These are phyloP conservation scores for Lepus oiostolus DNA, from an alignment of 2,797 vertebrate genomes.

Conservation along the genomic window DNA sequence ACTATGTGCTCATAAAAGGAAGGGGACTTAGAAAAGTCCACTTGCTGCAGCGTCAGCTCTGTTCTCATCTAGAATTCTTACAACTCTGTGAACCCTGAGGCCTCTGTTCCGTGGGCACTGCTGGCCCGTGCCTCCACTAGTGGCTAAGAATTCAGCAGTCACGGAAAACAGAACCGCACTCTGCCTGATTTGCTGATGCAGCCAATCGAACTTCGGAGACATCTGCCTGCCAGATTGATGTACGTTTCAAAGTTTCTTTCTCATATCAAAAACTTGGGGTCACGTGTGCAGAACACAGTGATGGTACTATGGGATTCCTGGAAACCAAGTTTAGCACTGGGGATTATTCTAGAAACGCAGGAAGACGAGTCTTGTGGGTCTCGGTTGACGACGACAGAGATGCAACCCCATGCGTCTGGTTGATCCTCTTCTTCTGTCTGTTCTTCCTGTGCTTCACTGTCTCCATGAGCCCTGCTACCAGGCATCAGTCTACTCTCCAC, in stretches of 20 bases:
- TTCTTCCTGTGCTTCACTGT: not conserved
- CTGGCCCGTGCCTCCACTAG: constrained; percentile 35
- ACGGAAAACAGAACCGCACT: constrained; percentile 69
- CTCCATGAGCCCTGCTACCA: not conserved
- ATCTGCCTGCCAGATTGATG: constrained; percentile 62
- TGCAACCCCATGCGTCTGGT: not conserved
- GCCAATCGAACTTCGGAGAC: constrained; percentile 70
- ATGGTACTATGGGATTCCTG: not conserved
- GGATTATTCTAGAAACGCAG: not conserved
- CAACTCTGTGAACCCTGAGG: not conserved
- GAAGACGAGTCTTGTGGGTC: not conserved
- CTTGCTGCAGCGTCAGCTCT: not conserved
- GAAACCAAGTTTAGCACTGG: not conserved
- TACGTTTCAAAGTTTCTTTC: constrained; percentile 20
- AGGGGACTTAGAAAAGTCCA: not conserved
- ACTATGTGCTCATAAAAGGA: not conserved
- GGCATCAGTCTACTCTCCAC: not conserved
- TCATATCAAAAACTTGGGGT: constrained; percentile 53
- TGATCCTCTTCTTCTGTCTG: not conserved
- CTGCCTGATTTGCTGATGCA: constrained; percentile 72
- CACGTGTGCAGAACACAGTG: constrained; percentile 22
- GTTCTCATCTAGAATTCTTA: constrained; percentile 50
- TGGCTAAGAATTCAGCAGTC: constrained; percentile 67
- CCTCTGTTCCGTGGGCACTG: constrained; percentile 26
- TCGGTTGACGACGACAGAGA: not conserved